Evolutionary conservation across 2,888 invertebrate genomes (phyloP).

Genomic region (Netelia melanura): DNA sequence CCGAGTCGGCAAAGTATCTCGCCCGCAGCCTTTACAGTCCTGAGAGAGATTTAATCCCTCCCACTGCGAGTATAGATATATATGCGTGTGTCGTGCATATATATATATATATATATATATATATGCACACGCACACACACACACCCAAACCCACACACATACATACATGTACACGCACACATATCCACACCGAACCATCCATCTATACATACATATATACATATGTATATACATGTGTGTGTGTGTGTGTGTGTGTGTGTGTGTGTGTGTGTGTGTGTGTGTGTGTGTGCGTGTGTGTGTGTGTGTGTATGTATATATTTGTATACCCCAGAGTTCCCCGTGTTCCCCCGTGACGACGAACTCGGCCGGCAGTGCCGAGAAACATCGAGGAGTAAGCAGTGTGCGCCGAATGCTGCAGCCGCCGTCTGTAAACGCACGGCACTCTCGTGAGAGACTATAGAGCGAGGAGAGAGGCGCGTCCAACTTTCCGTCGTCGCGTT

Average conservation of each 20-base stretch:
- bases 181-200: no score
- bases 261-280: no score
- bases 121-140: background rate
- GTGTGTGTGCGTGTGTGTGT: background rate
- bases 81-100: background rate
- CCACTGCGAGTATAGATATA: slow-evolving; percentile 59
- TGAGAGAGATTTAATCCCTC: slow-evolving; percentile 75
- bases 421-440: slow-evolving; percentile 70
- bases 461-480: slow-evolving; percentile 63
- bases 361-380: slow-evolving; percentile 72
- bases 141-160: background rate
- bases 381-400: slow-evolving; percentile 61
- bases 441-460: slow-evolving; percentile 61
- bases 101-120: slow-evolving; percentile 5
- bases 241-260: no score
- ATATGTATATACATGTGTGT: background rate
- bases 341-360: slow-evolving; percentile 66
- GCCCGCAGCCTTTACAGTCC: slow-evolving; percentile 66
- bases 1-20: slow-evolving; percentile 48
- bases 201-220: background rate
- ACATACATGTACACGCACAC: no score
- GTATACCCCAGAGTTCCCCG: slow-evolving; percentile 60
- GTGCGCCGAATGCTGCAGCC: slow-evolving; percentile 73
- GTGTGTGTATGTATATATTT: slow-evolving; percentile 5
- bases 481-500: slow-evolving; percentile 57